Base-by-base conservation (phyloP, 2,113 vertebrate genomes). In the Phylloscopus trochiloides region DNA sequence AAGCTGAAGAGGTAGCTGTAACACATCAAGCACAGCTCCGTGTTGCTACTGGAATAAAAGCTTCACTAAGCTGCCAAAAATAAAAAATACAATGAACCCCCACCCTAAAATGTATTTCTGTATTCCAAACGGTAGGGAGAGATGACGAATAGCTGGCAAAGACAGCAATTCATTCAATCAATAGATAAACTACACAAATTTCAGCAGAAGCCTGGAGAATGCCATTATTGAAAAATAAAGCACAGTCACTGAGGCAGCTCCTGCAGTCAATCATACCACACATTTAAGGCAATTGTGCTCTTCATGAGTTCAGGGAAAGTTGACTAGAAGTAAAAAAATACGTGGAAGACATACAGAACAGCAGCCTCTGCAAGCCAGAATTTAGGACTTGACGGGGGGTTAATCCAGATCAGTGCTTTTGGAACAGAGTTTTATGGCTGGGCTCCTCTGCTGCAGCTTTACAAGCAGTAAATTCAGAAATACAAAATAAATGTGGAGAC, bases 31-130 rank as follows among this genome's bases (percentile, higher is more conserved):
- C 38, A 90, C 66, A 90, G 77, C 11, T 85, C 81, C 0, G 0
- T 66, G 62, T 50, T 82, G 66, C 91, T 95, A 86, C 87, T 94
- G 87, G 81, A 94, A 93, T 79, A 90, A 91, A 74, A 82, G 48
- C 28, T 81, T 74, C 77, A 92, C 12, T 28, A 67, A 72, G 36
- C 59, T 92, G 86, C 80, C 90, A 93, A 86, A 83, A 90, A 18
- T 51, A 90, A 87, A 91, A 91, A 87, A 81, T 42, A 94, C 63
- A 94, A 75, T 0, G 0, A 96, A 12, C 10, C 34, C 10, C 13
- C 52, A 81, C 38, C 81, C 61, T 68, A 54, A 68, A 89, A 95
- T 38, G 12, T 66, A 65, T 87, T 65, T 51, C 48, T 90, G 3
- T 47, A 54, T 87, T 88, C 88, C 45, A 79, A 45, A 76, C 3